phyloP scores from a whole-genome alignment of 2,888 invertebrate species.

The Eurois occulta region DNA sequence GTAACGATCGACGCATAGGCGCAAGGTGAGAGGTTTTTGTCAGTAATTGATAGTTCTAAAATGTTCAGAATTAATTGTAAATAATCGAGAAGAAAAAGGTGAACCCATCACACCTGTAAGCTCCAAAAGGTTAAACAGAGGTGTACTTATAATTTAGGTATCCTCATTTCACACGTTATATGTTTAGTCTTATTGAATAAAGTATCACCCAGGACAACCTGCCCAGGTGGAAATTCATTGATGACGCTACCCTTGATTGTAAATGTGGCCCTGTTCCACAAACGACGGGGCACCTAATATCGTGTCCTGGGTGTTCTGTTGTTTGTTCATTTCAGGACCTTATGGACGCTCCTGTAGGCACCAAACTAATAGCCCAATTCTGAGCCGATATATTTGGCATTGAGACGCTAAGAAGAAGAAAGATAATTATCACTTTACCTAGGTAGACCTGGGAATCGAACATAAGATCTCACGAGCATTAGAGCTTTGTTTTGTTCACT shows the following conservation, averaged over 20 bases:
- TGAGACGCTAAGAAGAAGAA: not conserved
- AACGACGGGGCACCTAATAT: too few relatives aligned
- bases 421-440: not conserved
- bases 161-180: not conserved
- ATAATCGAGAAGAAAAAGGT: not conserved
- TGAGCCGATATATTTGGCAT: not conserved
- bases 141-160: not conserved
- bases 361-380: too few relatives aligned
- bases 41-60: not conserved
- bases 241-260: too few relatives aligned
- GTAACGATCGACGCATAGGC: conserved; percentile 37
- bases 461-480: not conserved
- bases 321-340: too few relatives aligned
- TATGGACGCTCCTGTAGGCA: too few relatives aligned
- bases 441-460: not conserved
- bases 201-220: not conserved
- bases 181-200: not conserved
- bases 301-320: too few relatives aligned
- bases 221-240: too few relatives aligned
- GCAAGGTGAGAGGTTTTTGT: not conserved
- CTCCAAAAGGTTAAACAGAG: not conserved
- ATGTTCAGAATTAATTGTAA: not conserved
- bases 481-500: not conserved
- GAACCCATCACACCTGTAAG: not conserved
- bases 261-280: too few relatives aligned